Base-by-base conservation (phyloP, 1,140 invertebrate species). In the Caerostris extrusa region DNA sequence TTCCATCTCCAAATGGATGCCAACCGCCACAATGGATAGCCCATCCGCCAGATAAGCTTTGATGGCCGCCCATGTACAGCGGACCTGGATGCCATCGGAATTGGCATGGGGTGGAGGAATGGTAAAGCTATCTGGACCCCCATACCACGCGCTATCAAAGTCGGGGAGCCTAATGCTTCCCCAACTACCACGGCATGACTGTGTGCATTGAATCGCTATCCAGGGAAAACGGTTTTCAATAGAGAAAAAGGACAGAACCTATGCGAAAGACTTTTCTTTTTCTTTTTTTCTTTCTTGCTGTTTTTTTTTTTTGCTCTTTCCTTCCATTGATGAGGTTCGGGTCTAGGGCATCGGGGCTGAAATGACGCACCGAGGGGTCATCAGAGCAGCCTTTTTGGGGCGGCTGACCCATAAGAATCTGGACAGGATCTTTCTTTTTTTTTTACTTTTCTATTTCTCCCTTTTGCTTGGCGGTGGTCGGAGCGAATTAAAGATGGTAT, bases 171-270 rank as follows among this genome's bases (percentile, higher is more conserved):
- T 64, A 82, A 77, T 61, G 34, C 58, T 50, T 34, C 34, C 85
- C 85, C 57, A 87, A 90, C 88, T 82, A 71, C 90, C 88, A 87
- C 17, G 19, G 60, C n/a, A 77, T 77, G 71, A 34, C 71, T 34
- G 71, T 77, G 50, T 34, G 67, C 77, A 93, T 93, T 86, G 82
- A 93, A 93, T 93, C n/a, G 91, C 91, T 55, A 64, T 61, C 53
- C 82, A 93, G 61, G 61, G 91, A 93, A 93, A 93, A 93, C 91
- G 91, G 91, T 93, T 93, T 93, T 93, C 91, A 93, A 93, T 93
- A 93, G 91, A 86, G 91, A 87, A 34, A n/a, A 90, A 56, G 61
- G 61, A 60, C 69, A 91, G 56, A 90, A 90, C 64, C 88, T 77
- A 56, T 71, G 64, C 34, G 19, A 19, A 89, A 53, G 71, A 69